Conservation (phyloP, 2,113 vertebrate species). For the Falcunculus frontatus region DNA sequence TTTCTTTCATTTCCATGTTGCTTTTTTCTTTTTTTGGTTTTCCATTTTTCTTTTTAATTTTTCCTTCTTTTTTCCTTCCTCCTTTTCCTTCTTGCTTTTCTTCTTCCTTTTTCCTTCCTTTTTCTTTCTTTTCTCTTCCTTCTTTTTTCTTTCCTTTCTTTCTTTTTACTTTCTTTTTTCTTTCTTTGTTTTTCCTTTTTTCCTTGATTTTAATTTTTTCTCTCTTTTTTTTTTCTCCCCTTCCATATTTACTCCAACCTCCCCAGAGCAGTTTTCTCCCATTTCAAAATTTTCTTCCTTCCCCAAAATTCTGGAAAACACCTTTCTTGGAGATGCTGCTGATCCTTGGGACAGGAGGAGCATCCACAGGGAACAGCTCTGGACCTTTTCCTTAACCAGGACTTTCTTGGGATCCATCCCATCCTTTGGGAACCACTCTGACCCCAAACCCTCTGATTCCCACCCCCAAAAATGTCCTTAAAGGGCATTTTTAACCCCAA, state of each 20-base stretch:
- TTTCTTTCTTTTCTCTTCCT: too few relatives aligned
- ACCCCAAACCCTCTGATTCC: not conserved
- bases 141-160: too few relatives aligned
- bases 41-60: not conserved
- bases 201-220: too few relatives aligned
- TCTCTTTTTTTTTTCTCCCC: not conserved
- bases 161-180: not conserved
- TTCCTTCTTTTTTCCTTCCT: too few relatives aligned
- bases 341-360: not conserved
- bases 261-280: not conserved
- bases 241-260: not conserved
- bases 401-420: not conserved
- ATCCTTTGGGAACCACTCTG: not conserved
- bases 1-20: too few relatives aligned
- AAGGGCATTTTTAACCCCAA: not conserved
- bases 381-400: not conserved
- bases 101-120: not conserved
- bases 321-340: not conserved
- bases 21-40: too few relatives aligned
- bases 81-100: too few relatives aligned
- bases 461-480: not conserved
- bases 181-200: not conserved
- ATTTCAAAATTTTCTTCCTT: not conserved
- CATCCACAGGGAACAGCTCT: not conserved
- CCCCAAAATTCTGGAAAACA: not conserved